phyloP scores from a whole-genome alignment of 92 coral and sea anemone species.

The Paramuricea clavata region DNA sequence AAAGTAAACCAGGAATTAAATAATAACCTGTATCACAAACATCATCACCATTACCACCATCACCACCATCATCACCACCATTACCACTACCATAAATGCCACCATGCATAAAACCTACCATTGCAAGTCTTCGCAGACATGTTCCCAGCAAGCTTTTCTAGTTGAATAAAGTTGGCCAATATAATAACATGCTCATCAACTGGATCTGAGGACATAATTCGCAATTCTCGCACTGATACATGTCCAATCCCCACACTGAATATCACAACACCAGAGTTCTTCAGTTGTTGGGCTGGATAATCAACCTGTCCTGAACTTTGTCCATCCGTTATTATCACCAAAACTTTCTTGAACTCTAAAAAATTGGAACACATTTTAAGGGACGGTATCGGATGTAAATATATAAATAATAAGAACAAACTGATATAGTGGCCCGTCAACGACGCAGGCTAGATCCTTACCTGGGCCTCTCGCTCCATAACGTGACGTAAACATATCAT shows the following conservation, averaged over 20 bases:
- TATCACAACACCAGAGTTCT: conserved; percentile 6
- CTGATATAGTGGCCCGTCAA: no score
- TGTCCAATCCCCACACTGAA: background rate
- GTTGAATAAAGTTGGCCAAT: background rate
- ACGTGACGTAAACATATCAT: background rate
- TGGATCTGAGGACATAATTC: background rate
- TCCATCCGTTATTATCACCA: background rate
- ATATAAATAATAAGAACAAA: no score
- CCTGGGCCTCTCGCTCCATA: conserved; percentile 41
- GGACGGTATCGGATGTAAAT: no score
- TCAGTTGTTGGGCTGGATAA: background rate
- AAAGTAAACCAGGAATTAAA: no score
- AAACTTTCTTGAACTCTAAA: background rate
- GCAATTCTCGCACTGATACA: background rate
- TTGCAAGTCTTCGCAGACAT: background rate
- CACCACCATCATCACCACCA: background rate
- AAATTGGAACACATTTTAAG: no score
- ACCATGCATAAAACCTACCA: background rate
- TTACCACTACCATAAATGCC: no score
- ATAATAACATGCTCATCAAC: conserved; percentile 5
- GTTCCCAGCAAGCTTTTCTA: background rate
- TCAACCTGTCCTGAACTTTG: background rate
- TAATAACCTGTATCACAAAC: no score
- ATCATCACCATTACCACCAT: no score
- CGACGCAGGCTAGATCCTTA: no score